A percentile compares a stretch with the other conserved stretches of the same genome.
These are phyloP conservation scores for Parasteatoda lunata DNA, from an alignment of 2,888 invertebrate species.

Conservation along the genomic window DNA sequence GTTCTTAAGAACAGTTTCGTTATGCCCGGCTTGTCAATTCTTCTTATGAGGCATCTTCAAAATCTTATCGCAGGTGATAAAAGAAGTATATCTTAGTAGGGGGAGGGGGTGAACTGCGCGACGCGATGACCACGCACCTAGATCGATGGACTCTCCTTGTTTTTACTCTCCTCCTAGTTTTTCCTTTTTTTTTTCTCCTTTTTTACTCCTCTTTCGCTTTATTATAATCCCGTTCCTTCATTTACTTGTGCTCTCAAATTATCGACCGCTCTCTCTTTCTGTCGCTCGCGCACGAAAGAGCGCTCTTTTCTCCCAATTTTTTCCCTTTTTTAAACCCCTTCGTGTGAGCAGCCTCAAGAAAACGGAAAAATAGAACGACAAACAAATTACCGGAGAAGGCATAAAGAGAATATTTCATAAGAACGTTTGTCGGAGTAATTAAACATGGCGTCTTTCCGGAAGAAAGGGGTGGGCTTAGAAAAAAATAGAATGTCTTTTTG, in stretches of 20 bases:
- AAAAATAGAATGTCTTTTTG: slow-evolving; percentile 23
- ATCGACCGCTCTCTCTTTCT: slow-evolving; percentile 53
- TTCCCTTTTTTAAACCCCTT: slow-evolving; percentile 61
- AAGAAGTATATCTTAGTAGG: slow-evolving; percentile 25
- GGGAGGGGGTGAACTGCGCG: slow-evolving; percentile 22
- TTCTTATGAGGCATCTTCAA: background rate
- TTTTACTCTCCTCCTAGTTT: slow-evolving; percentile 44
- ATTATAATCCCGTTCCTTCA: slow-evolving; percentile 60
- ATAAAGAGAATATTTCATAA: slow-evolving; percentile 63
- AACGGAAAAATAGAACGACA: slow-evolving; percentile 54
- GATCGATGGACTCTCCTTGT: slow-evolving; percentile 50
- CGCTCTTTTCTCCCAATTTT: slow-evolving; percentile 26
- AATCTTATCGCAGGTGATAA: slow-evolving; percentile 47
- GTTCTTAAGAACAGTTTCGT: slow-evolving; percentile 3
- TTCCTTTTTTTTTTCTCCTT: slow-evolving; percentile 26
- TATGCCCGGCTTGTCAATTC: background rate
- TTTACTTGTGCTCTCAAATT: slow-evolving; percentile 59
- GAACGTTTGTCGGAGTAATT: slow-evolving; percentile 62
- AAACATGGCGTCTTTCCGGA: slow-evolving; percentile 60
- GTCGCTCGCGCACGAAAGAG: slow-evolving; percentile 12
- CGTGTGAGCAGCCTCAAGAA: slow-evolving; percentile 46
- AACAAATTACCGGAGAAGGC: slow-evolving; percentile 52
- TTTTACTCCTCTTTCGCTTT: slow-evolving; percentile 55
- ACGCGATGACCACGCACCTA: slow-evolving; percentile 41
- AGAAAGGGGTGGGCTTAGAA: background rate